phyloP scores from a whole-genome alignment of 2,797 vertebrate species.

The Chaunax sp. region DNA sequence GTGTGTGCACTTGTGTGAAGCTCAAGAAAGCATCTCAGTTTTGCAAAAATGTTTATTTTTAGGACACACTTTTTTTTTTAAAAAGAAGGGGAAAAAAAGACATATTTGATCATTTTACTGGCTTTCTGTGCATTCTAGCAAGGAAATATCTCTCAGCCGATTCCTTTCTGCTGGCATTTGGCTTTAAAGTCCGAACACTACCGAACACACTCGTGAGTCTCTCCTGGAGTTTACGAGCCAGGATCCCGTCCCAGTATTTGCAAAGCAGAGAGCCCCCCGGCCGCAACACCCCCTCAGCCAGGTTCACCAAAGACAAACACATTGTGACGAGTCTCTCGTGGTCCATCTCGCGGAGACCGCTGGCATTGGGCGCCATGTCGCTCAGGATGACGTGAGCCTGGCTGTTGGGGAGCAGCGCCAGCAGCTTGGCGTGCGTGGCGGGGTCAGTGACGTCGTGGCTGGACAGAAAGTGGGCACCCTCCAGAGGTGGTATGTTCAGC shows the following conservation, averaged over 20 bases:
- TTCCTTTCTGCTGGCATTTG: conserved; percentile 91
- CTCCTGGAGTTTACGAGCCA: conserved; percentile 81
- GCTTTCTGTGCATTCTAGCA: conserved; percentile 82
- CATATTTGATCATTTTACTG: conserved; percentile 21
- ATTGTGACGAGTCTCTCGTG: conserved; percentile 88
- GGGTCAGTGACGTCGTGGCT: conserved; percentile 84
- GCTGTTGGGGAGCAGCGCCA: conserved; percentile 84
- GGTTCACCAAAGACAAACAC: conserved; percentile 86
- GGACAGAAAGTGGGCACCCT: conserved; percentile 90
- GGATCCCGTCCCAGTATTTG: conserved; percentile 93
- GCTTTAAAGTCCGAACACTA: conserved; percentile 87
- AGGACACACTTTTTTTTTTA: too few species aligned
- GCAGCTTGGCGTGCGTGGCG: conserved; percentile 76
- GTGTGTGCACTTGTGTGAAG: not conserved
- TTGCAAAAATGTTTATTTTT: not conserved
- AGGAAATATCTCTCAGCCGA: conserved; percentile 91
- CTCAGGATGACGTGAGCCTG: conserved; percentile 91
- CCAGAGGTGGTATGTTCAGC: conserved; percentile 85
- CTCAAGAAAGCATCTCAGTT: not conserved
- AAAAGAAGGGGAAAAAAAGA: too few species aligned
- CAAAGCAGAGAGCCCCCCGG: conserved; percentile 88
- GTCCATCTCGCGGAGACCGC: conserved; percentile 90
- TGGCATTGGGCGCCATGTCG: conserved; percentile 96
- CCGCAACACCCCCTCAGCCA: conserved; percentile 81
- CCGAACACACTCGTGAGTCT: conserved; percentile 83